phyloP scores from a whole-genome alignment of 2,797 vertebrate genomes.

The Myotis myotis region DNA sequence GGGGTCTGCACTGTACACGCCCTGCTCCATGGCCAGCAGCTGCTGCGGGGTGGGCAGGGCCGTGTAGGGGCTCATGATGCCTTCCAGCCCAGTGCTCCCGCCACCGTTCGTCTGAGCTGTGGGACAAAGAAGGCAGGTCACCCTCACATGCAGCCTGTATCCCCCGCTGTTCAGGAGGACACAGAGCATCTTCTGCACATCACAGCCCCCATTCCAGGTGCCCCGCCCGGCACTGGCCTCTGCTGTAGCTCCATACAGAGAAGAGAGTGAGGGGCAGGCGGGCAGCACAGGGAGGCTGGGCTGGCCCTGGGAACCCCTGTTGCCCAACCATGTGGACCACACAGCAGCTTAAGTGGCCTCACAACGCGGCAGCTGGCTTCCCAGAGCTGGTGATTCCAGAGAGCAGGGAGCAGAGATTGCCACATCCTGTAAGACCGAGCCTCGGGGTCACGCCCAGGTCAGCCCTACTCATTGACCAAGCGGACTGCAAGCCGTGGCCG shows the following conservation, averaged over 20 bases:
- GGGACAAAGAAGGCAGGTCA: not conserved
- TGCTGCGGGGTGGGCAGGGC: conserved; percentile 87
- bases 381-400: not conserved
- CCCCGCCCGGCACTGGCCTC: not conserved
- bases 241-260: not conserved
- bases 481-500: not conserved
- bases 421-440: rapidly evolving
- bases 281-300: not conserved
- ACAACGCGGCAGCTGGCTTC: no score
- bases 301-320: no score
- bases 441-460: not conserved
- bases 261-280: not conserved
- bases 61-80: conserved; percentile 88
- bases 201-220: rapidly evolving
- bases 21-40: conserved; percentile 90
- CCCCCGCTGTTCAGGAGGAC: no score
- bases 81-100: conserved; percentile 86
- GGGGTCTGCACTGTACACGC: conserved; percentile 91
- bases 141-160: rapidly evolving
- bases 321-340: rapidly evolving
- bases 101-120: conserved; percentile 88
- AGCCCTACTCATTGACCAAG: not conserved
- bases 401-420: not conserved
- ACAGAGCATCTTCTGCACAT: not conserved
- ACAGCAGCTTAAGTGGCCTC: not conserved